Conservation (phyloP, 2,888 invertebrate genomes). For the Pseudolycoriella hygida region DNA sequence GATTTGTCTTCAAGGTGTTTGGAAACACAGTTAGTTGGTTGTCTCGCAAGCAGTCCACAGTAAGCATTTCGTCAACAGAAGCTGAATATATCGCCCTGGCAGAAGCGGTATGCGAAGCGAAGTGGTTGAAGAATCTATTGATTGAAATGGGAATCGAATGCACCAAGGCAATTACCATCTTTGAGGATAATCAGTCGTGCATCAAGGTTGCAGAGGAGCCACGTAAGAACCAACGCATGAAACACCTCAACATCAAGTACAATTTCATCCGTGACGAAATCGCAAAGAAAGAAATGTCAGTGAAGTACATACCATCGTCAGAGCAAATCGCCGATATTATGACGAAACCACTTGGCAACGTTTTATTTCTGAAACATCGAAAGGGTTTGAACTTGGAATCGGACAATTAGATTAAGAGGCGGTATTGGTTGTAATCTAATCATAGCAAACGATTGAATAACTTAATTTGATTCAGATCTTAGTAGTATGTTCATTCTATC, state of each 20-base stretch:
- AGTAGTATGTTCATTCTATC: no score
- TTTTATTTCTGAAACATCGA: neutral
- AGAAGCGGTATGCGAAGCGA: slow-evolving; percentile 7
- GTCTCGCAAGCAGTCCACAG: slow-evolving; percentile 10
- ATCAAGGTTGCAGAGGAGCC: neutral
- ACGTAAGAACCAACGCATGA: no score
- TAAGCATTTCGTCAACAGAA: neutral
- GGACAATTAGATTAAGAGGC: no score
- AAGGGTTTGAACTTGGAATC: neutral
- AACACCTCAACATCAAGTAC: neutral
- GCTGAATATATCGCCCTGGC: slow-evolving; percentile 3
- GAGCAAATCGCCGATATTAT: neutral
- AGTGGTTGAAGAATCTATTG: slow-evolving; percentile 7
- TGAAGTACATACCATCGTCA: neutral
- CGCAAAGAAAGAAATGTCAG: neutral
- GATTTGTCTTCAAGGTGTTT: slow-evolving; percentile 9
- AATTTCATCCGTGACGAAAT: neutral
- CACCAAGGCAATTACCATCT: no score
- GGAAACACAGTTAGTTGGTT: slow-evolving; percentile 7
- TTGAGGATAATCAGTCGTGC: no score
- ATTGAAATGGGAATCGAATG: neutral
- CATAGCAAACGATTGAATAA: no score
- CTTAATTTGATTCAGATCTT: no score
- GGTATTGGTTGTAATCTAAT: no score
- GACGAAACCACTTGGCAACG: neutral